Evolutionary conservation across 2,888 invertebrate species (phyloP).

Genomic region (Chrysopilus asiliformis): DNA sequence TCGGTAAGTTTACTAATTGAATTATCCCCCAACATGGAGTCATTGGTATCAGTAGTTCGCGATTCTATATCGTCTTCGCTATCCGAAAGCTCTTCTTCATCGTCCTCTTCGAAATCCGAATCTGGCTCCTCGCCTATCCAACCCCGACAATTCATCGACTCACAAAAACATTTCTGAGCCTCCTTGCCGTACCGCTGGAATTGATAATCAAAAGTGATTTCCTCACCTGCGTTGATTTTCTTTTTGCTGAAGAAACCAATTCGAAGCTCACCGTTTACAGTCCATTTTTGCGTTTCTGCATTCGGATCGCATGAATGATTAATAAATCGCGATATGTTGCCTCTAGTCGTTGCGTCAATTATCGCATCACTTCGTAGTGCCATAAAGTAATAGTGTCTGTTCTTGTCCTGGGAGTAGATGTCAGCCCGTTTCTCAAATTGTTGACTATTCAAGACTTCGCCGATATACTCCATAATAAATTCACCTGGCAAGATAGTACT

Average conservation of each 20-base stretch:
- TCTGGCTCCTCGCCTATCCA: slow-evolving; percentile 89
- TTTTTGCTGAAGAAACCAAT: slow-evolving; percentile 93
- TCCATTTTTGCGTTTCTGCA: slow-evolving; percentile 97
- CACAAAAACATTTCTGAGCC: slow-evolving; percentile 93
- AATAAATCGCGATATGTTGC: slow-evolving; percentile 93
- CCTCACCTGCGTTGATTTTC: slow-evolving; percentile 73
- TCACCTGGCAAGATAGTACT: slow-evolving; percentile 44
- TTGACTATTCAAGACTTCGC: slow-evolving; percentile 85
- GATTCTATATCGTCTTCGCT: slow-evolving; percentile 29
- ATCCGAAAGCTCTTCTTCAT: slow-evolving; percentile 32
- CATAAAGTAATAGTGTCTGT: slow-evolving; percentile 96
- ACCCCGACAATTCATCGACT: slow-evolving; percentile 77
- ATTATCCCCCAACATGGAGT: slow-evolving; percentile 8
- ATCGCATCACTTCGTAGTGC: slow-evolving; percentile 82
- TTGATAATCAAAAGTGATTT: slow-evolving; percentile 97
- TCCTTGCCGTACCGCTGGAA: slow-evolving; percentile 94
- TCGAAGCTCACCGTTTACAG: slow-evolving; percentile 80
- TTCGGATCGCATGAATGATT: slow-evolving; percentile 99
- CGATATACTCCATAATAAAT: slow-evolving; percentile 97
- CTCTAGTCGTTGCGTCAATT: slow-evolving; percentile 93
- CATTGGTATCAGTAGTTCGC: slow-evolving; percentile 15
- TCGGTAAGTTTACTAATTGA: slow-evolving; percentile 11
- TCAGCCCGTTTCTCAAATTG: slow-evolving; percentile 81
- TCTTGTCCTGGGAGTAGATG: slow-evolving; percentile 78
- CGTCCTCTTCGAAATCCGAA: slow-evolving; percentile 47